A percentile compares a stretch with the other conserved stretches of the same genome.
phyloP scores from a whole-genome alignment of 2,797 vertebrate species.

The Acrossocheilus wenchowensis region DNA sequence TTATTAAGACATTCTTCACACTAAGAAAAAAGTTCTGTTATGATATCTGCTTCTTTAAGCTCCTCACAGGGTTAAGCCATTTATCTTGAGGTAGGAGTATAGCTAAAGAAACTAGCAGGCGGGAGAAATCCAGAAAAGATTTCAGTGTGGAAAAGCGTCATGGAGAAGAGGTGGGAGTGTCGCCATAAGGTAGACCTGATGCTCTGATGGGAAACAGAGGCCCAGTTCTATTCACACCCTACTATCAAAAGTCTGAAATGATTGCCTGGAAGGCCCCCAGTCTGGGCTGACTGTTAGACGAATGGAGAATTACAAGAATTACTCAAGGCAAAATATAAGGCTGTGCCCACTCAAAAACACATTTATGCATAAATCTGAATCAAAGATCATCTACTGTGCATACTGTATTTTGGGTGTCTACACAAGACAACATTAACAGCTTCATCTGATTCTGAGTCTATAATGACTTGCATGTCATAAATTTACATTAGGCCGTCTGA shows the following conservation, averaged over 20 bases:
- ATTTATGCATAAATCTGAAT: neutral
- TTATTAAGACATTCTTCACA: neutral
- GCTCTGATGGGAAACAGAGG: constrained; percentile 29
- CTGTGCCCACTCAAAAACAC: neutral
- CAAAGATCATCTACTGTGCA: constrained; percentile 2
- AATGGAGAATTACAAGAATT: neutral
- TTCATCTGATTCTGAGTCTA: constrained; percentile 24
- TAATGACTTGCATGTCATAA: constrained; percentile 58
- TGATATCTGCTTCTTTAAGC: constrained; percentile 9
- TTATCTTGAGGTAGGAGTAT: constrained; percentile 57
- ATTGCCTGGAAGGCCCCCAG: neutral
- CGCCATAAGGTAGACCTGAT: constrained; percentile 39
- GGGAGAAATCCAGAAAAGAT: constrained; percentile 58
- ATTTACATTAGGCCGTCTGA: constrained; percentile 56
- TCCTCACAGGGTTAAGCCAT: constrained; percentile 65
- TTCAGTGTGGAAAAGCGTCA: constrained; percentile 69
- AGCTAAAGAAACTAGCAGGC: constrained; percentile 63
- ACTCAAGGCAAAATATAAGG: neutral
- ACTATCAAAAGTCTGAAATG: constrained; percentile 6
- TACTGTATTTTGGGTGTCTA: constrained; percentile 27
- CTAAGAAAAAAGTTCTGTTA: neutral
- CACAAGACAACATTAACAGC: neutral
- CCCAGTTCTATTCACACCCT: constrained; percentile 23
- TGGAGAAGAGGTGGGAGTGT: constrained; percentile 36
- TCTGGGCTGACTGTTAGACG: neutral